Evolutionary conservation across 2,797 vertebrate genomes (phyloP), one percentile per base, ranked within the genome.

Genomic region (Emydoidea blandingii): DNA sequence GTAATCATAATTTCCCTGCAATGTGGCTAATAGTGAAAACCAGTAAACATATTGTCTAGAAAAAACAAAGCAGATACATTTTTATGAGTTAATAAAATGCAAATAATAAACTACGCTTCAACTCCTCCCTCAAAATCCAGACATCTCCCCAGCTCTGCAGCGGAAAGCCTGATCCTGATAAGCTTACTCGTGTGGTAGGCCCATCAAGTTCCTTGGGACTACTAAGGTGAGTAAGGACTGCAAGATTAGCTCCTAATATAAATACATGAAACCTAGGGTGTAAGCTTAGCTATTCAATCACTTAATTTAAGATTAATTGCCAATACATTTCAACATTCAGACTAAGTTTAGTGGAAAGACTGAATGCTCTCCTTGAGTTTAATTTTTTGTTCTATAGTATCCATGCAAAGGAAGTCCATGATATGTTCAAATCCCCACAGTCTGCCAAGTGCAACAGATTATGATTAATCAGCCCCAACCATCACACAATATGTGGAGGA

Each of bases 401-500:
- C 15, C 62, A 41, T 0, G 0, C 86, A 80, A 91, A 6, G 2
- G 5, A 95, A 94, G 34, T 41, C 62, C 19, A 81, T 21, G 15
- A 82, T 78, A 85, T 89, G 23, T 91, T 94, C 68, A 94, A 92
- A 95, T 72, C 9, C 34, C 44, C 37, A 4, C 81, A 68, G 88
- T 0, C 3, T 91, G 76, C 83, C 62, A 94, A 82, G 49, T 86
- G 62, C 54, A 93, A 54, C 86, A 74, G 56, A 93, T 54, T 25
- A 47, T 85, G 81, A 94, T 94, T 93, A 88, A 92, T 89, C 91
- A 91, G 56, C 62, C 6, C 0, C 90, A 93, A 88, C 10, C 88
- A 94, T 92, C 93, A 91, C 89, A 94, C 90, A 91, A 72, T 82
- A 91, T 78, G 47, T 83, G 53, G 80, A 96, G 72, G 81, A 92